Conservation (phyloP, 2,797 vertebrate genomes). For the Cynodonichthys magdalenae region DNA sequence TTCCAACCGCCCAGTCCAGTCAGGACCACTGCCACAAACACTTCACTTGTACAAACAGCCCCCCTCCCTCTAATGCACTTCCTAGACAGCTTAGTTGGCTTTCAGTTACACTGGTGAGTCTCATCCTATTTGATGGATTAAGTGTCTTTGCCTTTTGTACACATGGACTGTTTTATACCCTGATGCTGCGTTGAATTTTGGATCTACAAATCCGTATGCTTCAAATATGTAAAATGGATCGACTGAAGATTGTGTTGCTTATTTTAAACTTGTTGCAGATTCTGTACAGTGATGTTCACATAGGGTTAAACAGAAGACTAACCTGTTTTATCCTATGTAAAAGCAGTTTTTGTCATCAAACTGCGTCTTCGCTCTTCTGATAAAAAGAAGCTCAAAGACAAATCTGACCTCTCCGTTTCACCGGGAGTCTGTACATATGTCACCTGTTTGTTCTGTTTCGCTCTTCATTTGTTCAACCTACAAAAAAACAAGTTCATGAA, state of each 20-base stretch:
- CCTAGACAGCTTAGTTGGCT: conserved; percentile 60
- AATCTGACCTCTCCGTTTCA: background rate
- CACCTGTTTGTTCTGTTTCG: conserved; percentile 38
- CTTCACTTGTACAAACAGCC: conserved; percentile 15
- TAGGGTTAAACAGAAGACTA: background rate
- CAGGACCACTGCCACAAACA: conserved; percentile 33
- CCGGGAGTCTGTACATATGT: conserved; percentile 5
- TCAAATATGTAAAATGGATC: background rate
- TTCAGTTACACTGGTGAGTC: conserved; percentile 51
- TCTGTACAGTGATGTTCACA: too few species aligned
- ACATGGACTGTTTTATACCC: conserved; percentile 13
- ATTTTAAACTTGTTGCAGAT: background rate
- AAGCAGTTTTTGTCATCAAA: background rate
- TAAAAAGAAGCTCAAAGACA: background rate
- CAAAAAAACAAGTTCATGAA: conserved; percentile 50
- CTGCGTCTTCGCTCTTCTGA: background rate
- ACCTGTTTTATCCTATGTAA: background rate
- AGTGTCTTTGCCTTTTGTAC: conserved; percentile 43
- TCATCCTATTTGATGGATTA: conserved; percentile 67
- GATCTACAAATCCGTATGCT: background rate
- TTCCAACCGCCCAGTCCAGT: conserved; percentile 6
- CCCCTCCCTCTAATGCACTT: conserved; percentile 42
- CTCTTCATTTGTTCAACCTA: conserved; percentile 45
- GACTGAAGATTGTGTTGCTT: background rate
- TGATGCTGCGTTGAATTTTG: background rate